Conservation (phyloP, 30 jellyfish, hydroid and myxozoan species). For the Sanderia malayensis region DNA sequence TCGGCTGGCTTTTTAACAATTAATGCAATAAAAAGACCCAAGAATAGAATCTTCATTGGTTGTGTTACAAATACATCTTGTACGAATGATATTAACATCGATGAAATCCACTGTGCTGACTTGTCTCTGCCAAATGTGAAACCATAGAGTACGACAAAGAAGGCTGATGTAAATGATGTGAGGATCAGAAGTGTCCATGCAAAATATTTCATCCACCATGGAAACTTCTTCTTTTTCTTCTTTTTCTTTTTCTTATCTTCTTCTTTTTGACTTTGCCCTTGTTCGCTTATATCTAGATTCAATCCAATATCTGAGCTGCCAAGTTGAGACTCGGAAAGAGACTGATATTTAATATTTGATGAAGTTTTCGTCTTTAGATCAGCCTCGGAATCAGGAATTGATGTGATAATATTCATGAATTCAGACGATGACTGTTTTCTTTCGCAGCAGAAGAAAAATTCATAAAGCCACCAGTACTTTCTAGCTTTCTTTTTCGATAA, state of each 20-base stretch:
- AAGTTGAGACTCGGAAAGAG: conserved; percentile 16
- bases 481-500: conserved; percentile 60
- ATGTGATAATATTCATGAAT: conserved; percentile 75
- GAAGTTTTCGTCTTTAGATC: conserved; percentile 47
- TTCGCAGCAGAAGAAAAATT: conserved; percentile 78
- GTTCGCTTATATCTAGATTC: conserved; percentile 63
- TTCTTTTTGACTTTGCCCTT: conserved; percentile 15
- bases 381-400: conserved; percentile 61
- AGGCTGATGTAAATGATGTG: conserved; percentile 89
- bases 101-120: conserved; percentile 89
- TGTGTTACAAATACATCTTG: conserved; percentile 92
- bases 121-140: conserved; percentile 90
- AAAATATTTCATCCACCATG: conserved; percentile 93
- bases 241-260: conserved; percentile 44
- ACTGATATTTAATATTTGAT: conserved; percentile 18
- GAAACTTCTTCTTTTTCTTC: conserved; percentile 66
- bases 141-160: conserved; percentile 94
- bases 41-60: conserved; percentile 78
- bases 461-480: conserved; percentile 76
- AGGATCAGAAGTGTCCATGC: conserved; percentile 82
- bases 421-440: conserved; percentile 46
- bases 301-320: conserved; percentile 73
- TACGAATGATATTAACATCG: conserved; percentile 79
- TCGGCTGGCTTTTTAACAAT: conserved; percentile 89
- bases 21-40: conserved; percentile 89